Evolutionary conservation across 1,140 invertebrate species (phyloP).

Genomic region (Octopus bimaculoides): DNA sequence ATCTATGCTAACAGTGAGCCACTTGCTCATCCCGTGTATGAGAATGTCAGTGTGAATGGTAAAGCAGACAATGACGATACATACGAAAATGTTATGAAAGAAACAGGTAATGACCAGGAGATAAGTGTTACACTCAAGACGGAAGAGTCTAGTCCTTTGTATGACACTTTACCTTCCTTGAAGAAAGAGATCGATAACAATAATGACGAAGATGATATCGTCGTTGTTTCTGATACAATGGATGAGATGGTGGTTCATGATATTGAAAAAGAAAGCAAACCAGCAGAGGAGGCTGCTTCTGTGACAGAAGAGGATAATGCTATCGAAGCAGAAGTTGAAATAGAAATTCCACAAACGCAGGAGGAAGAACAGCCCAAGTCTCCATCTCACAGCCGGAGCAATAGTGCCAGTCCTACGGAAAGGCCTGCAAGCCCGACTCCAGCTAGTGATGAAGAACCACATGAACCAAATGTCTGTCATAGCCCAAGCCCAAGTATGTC

Average conservation of each 20-base stretch:
- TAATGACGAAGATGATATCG: neutral
- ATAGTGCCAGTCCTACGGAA: neutral
- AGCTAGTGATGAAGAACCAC: neutral
- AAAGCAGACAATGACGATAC: neutral
- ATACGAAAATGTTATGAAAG: slow-evolving; percentile 10
- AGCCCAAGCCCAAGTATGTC: neutral
- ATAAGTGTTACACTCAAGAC: neutral
- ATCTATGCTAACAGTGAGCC: neutral
- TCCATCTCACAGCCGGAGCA: neutral
- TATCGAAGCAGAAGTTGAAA: neutral
- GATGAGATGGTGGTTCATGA: neutral
- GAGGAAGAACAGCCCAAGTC: neutral
- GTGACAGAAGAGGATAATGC: neutral
- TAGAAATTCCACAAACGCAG: neutral
- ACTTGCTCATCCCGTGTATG: slow-evolving; percentile 1
- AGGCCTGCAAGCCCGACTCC: neutral
- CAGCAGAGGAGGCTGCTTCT: neutral
- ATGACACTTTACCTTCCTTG: neutral
- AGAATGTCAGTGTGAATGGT: slow-evolving; percentile 5
- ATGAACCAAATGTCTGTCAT: neutral
- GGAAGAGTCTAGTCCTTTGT: neutral
- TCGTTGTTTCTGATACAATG: neutral
- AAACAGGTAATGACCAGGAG: neutral
- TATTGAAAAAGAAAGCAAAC: neutral
- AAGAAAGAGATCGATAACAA: neutral